phyloP scores from a whole-genome alignment of 2,797 vertebrate genomes.

The Pampus argenteus region DNA sequence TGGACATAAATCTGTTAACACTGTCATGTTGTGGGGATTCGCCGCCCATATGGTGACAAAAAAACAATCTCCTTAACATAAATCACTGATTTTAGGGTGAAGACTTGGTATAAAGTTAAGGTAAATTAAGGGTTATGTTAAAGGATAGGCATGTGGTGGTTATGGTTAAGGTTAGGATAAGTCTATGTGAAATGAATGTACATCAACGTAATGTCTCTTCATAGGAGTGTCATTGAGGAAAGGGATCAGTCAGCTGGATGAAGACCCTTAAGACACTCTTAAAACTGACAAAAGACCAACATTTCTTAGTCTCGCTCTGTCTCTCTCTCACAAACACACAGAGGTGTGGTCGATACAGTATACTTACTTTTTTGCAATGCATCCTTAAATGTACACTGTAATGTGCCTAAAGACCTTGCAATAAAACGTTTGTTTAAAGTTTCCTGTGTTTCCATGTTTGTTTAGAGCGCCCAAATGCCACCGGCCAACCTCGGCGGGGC shows the following conservation, averaged over 20 bases:
- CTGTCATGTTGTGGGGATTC: too few relatives aligned
- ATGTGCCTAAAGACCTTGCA: constrained; percentile 4
- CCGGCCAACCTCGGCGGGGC: constrained; percentile 63
- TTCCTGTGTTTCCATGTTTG: constrained; percentile 59
- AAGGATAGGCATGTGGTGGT: too few relatives aligned
- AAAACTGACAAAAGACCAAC: constrained; percentile 47
- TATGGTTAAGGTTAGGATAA: too few relatives aligned
- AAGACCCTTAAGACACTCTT: constrained; percentile 45
- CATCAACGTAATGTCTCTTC: too few relatives aligned
- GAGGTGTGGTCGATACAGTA: constrained; percentile 15
- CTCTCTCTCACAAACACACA: constrained; percentile 17
- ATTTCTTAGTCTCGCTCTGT: constrained; percentile 1
- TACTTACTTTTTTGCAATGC: constrained; percentile 3
- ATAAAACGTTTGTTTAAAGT: constrained; percentile 58
- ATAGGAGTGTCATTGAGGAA: constrained; percentile 29
- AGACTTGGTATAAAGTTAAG: too few relatives aligned
- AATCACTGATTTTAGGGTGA: too few relatives aligned
- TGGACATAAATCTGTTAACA: too few relatives aligned
- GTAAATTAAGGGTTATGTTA: too few relatives aligned
- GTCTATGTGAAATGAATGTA: too few relatives aligned
- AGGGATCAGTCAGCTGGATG: constrained; percentile 49
- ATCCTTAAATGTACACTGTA: constrained; percentile 19
- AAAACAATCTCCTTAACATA: too few relatives aligned
- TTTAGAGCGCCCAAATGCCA: constrained; percentile 69
- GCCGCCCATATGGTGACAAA: too few relatives aligned